These are phyloP conservation scores for Aselliscus stoliczkanus DNA, from an alignment of 2,797 vertebrate genomes.

Conservation along the genomic window DNA sequence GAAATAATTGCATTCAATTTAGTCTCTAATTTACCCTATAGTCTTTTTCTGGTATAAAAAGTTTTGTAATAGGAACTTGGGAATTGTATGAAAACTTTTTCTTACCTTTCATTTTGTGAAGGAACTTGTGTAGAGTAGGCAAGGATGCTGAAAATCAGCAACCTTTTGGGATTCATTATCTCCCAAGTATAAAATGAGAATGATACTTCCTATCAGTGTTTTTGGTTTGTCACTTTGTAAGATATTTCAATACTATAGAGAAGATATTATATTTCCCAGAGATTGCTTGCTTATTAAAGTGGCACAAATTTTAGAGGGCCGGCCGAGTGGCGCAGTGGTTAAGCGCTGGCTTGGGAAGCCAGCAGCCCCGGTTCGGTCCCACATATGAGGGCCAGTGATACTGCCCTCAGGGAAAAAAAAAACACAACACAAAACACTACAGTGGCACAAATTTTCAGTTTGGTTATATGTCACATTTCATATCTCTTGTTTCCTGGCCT, in stretches of 20 bases:
- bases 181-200: constrained; percentile 14
- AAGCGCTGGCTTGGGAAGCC: too few species aligned
- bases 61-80: constrained; percentile 1
- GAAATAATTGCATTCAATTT: neutral
- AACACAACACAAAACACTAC: too few species aligned
- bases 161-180: constrained; percentile 22
- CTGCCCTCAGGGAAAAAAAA: too few species aligned
- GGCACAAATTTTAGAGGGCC: too few species aligned
- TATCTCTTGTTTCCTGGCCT: constrained; percentile 12
- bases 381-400: too few species aligned
- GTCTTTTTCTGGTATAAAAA: constrained; percentile 16
- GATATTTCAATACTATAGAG: neutral
- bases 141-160: constrained; percentile 5
- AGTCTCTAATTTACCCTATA: neutral
- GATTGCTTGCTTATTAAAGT: neutral
- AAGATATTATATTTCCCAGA: neutral
- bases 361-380: too few species aligned
- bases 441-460: too few species aligned
- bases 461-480: neutral
- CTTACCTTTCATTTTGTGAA: neutral
- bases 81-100: neutral
- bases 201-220: neutral
- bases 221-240: neutral
- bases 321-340: too few species aligned
- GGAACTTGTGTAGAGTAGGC: neutral